phyloP scores from a whole-genome alignment of 2,888 invertebrate genomes.

The Pachydiplax longipennis region DNA sequence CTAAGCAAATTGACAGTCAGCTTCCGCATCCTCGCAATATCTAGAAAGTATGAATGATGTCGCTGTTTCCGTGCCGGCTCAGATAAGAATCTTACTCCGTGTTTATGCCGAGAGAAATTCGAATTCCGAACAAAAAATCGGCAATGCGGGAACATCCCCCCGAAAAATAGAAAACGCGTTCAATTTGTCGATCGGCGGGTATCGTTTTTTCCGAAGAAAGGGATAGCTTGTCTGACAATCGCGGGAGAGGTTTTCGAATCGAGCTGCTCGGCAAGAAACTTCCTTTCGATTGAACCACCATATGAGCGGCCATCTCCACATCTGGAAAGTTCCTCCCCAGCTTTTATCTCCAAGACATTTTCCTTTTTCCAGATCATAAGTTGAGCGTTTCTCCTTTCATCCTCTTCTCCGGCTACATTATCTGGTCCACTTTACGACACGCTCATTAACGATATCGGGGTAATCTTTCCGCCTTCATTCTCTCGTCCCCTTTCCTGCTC shows the following conservation, averaged over 20 bases:
- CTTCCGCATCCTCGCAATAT: background rate
- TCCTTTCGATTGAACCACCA: background rate
- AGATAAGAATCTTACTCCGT: background rate
- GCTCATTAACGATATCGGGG: constrained; percentile 41
- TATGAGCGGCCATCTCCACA: background rate
- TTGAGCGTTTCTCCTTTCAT: background rate
- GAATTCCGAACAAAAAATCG: background rate
- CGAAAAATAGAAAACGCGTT: background rate
- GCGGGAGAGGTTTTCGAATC: background rate
- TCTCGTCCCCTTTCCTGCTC: background rate
- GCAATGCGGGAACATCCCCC: background rate
- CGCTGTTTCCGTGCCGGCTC: background rate
- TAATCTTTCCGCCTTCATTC: background rate
- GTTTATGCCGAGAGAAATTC: background rate
- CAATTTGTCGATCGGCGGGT: background rate
- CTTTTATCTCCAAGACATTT: background rate
- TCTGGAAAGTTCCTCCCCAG: background rate
- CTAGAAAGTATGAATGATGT: background rate
- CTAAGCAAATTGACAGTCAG: background rate
- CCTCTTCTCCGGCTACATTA: constrained; percentile 11
- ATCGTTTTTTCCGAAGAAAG: background rate
- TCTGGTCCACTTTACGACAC: constrained; percentile 44
- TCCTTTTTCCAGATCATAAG: background rate
- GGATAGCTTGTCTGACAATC: background rate
- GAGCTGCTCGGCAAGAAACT: background rate